Evolutionary conservation across 2,113 vertebrate genomes (phyloP), one percentile per base, ranked within the genome.

Genomic region (Xyrauchen texanus): DNA sequence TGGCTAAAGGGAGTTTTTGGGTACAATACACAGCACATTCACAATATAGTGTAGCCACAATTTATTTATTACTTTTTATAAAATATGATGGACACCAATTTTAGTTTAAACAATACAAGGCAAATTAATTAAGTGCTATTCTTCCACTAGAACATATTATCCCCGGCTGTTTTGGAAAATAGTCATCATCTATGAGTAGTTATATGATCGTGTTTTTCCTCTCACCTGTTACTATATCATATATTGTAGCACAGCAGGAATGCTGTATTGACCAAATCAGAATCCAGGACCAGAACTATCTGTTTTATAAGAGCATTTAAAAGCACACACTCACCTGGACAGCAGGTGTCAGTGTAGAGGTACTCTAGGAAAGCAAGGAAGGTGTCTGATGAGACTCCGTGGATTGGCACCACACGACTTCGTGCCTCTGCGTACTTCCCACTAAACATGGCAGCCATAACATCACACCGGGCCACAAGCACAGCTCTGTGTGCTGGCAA

Each of bases 391-490:
- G 97, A 97, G 85, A 98, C 94, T 0, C 96, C 97, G 0, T 97
- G 93, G 64, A 99, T 96, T 47, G 97, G 96, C 87, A 99, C 94
- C 86, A 97, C 93, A 77, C 95, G 68, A 47, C 93, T 96, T 47
- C 94, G 95, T 12, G 96, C 94, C 92, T 99, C 97, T 13, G 96
- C 92, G 16, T 98, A 99, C 83, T 95, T 98, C 8, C 97, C 97
- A 15, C 95, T 98, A 86, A 99, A 98, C 97, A 99, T 98, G 85
- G 96, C 96, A 0, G 97, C 96, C 97, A 99, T 98, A 76, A 98
- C 96, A 52, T 98, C 94, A 78, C 97, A 99, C 64, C 96, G 96
- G 4, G 97, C 96, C 72, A 96, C 95, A 82, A 99, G 90, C 81
- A 98, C 94, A 4, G 97, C 96, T 79, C 95, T 91, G 89, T 99